Base-by-base conservation (phyloP, 2,888 invertebrate genomes). In the Choreutis nemorana region DNA sequence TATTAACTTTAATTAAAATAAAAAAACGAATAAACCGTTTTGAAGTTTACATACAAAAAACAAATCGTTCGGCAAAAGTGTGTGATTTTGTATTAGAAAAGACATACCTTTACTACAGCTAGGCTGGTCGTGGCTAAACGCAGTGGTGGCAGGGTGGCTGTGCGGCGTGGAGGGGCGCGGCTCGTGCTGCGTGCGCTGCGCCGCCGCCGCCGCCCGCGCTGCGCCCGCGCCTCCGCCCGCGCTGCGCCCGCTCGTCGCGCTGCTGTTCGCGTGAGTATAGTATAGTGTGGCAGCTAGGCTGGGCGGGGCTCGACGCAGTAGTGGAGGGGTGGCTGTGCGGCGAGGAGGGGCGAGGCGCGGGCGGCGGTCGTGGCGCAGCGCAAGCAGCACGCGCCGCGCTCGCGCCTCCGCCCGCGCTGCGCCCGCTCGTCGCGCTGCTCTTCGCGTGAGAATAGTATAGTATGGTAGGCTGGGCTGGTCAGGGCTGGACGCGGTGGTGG, bases 301-400 rank as follows among this genome's bases (percentile, higher is more conserved):
- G n/a, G n/a, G n/a, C 55, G 34, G 70, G 68, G 72, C 38, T 42
- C 32, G 72, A 57, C 8, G 41, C 50, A 26, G 42, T 65, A 29
- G 48, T 47, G 14, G 72, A 71, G 37, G 66, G 58, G 5, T 70
- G 72, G 75, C 73, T 73, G 75, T 75, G 75, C 59, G 75, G 73
- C 33, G 68, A 64, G 42, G 53, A 52, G 13, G 75, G 72, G 24
- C 60, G 55, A 42, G 68, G 67, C 32, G 45, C 44, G 2, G 72
- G 9, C n/a, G 5, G 8, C 9, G 9, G 9, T 23, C n/a, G n/a
- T n/a, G n/a, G 73, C 51, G 64, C 68, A 2, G 42, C 35, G 35
- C 61, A 61, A 33, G 73, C 75, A 48, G 42, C 64, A 18, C 38
- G 55, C 34, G 56, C 61, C 24, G 67, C 72, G 32, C 21, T 29